Evolutionary conservation across 2,113 vertebrate species (phyloP).

Genomic region (Xiphias gladius): DNA sequence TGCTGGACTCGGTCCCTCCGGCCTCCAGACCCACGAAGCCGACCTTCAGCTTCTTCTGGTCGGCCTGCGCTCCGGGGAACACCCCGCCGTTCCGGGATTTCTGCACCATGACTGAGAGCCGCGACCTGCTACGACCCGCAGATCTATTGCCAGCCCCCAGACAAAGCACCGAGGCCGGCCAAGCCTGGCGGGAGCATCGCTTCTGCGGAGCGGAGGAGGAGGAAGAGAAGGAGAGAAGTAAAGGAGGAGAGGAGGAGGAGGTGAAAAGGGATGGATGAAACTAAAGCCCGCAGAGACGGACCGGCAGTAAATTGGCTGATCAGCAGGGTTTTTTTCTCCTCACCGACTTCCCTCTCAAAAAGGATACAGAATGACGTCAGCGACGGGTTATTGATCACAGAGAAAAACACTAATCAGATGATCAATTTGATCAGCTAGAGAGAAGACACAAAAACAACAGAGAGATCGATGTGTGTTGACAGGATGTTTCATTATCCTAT

Average conservation of each 20-base stretch:
- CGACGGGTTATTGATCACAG: not conserved
- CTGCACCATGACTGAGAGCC: constrained; percentile 89
- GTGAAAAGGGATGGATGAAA: not conserved
- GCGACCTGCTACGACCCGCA: constrained; percentile 16
- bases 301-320: constrained; percentile 26
- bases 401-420: not conserved
- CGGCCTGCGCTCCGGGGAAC: constrained; percentile 88
- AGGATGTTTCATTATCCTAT: not conserved
- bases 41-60: constrained; percentile 97
- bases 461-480: not conserved
- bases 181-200: constrained; percentile 71
- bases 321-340: constrained; percentile 40
- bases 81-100: constrained; percentile 96
- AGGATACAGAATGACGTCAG: constrained; percentile 63
- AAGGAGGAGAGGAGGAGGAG: constrained; percentile 3
- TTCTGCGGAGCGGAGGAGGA: constrained; percentile 15
- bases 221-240: not conserved
- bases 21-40: constrained; percentile 96
- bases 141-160: not conserved
- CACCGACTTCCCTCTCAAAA: constrained; percentile 39
- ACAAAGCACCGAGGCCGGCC: constrained; percentile 57
- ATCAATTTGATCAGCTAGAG: not conserved
- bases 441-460: not conserved
- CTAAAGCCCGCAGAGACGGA: constrained; percentile 4
- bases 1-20: constrained; percentile 90